Evolutionary conservation across 2,113 vertebrate species (phyloP).

Genomic region (Odocoileus virginianus): DNA sequence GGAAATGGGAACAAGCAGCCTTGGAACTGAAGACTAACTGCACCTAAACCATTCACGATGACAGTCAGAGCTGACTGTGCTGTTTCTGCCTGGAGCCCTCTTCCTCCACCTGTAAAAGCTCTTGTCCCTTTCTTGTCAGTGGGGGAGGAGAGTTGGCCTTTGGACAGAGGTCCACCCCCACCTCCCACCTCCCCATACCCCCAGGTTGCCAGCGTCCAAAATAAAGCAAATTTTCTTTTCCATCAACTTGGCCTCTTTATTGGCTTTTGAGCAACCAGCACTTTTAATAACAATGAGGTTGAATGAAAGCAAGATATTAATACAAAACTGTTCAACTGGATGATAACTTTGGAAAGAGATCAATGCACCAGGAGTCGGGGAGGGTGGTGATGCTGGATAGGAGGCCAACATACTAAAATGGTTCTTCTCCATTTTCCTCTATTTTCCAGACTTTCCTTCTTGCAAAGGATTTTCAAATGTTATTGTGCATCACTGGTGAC

Average conservation of each 20-base stretch:
- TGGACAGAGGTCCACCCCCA: background rate
- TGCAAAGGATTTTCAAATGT: background rate
- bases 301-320: background rate
- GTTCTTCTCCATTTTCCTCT: background rate
- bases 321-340: background rate
- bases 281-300: background rate
- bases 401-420: background rate
- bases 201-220: background rate
- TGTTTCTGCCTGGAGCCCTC: background rate
- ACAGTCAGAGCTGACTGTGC: background rate
- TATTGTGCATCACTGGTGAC: background rate
- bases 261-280: background rate
- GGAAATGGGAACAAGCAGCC: background rate
- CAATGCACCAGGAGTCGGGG: rapidly evolving
- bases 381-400: rapidly evolving
- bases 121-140: background rate
- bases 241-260: background rate
- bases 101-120: background rate
- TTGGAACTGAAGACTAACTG: background rate
- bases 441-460: background rate
- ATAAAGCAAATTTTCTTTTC: background rate
- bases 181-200: background rate
- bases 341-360: background rate
- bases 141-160: background rate
- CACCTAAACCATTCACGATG: background rate